Percentiles rank a stretch among this genome's conserved stretches.
Conservation (phyloP, 1,140 invertebrate genomes). For the Rhopalosiphum padi region DNA sequence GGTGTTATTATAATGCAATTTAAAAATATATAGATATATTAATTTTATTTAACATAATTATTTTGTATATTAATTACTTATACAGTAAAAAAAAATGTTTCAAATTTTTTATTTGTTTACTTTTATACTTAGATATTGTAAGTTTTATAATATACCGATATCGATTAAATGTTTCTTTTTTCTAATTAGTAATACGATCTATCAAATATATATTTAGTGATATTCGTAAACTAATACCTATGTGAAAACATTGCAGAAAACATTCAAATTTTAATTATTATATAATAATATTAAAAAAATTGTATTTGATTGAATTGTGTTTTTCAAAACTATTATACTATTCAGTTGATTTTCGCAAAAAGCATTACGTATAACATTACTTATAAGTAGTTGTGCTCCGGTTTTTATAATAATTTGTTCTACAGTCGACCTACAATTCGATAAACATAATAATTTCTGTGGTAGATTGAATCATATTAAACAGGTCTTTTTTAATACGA, state of each 20-base stretch:
- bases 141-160: background rate
- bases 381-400: background rate
- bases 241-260: background rate
- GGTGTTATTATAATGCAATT: background rate
- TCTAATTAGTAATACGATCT: background rate
- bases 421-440: background rate
- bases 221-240: background rate
- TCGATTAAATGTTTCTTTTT: background rate
- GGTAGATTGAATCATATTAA: background rate
- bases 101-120: background rate
- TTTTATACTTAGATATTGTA: background rate
- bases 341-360: background rate
- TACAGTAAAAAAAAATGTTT: background rate
- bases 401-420: conserved; percentile 10
- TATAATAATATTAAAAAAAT: background rate
- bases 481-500: background rate
- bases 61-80: no score
- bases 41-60: no score
- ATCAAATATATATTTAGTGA: background rate
- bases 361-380: background rate
- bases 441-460: background rate
- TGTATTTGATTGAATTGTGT: background rate
- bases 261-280: background rate
- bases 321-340: background rate
- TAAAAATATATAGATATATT: no score